Evolutionary conservation across 2,797 vertebrate genomes (phyloP).

Genomic region (Vipera ursinii): DNA sequence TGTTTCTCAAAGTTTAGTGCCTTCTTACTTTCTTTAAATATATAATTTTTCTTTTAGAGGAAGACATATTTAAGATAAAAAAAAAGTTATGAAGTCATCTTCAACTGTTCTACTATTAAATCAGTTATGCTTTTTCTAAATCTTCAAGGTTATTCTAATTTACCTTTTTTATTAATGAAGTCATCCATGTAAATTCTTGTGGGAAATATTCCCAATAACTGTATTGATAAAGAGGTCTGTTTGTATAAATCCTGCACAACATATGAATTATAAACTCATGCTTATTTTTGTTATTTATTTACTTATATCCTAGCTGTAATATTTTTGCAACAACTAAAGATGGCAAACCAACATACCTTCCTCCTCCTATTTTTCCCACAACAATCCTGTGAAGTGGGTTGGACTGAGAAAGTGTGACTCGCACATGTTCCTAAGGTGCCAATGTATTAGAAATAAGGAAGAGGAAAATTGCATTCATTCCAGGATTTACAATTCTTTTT

Average conservation of each 20-base stretch:
- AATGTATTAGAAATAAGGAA: neutral
- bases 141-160: neutral
- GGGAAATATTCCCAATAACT: constrained; percentile 29
- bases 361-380: neutral
- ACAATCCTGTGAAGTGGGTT: neutral
- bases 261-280: neutral
- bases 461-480: constrained; percentile 54
- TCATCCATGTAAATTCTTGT: constrained; percentile 8
- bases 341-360: neutral
- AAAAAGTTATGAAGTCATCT: neutral
- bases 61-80: neutral
- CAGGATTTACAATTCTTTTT: constrained; percentile 54
- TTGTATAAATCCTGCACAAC: neutral
- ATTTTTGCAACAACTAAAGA: neutral
- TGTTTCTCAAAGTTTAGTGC: neutral
- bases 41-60: neutral
- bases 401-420: neutral
- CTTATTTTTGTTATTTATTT: neutral
- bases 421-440: neutral
- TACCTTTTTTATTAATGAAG: constrained; percentile 1
- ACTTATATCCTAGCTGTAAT: neutral
- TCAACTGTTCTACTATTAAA: neutral
- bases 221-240: constrained; percentile 28
- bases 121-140: neutral
- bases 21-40: accelerated